A percentile compares a stretch with the other conserved stretches of the same genome.
These are phyloP conservation scores for Eriocheir sinensis DNA, from an alignment of 1,140 invertebrate genomes.

Conservation along the genomic window DNA sequence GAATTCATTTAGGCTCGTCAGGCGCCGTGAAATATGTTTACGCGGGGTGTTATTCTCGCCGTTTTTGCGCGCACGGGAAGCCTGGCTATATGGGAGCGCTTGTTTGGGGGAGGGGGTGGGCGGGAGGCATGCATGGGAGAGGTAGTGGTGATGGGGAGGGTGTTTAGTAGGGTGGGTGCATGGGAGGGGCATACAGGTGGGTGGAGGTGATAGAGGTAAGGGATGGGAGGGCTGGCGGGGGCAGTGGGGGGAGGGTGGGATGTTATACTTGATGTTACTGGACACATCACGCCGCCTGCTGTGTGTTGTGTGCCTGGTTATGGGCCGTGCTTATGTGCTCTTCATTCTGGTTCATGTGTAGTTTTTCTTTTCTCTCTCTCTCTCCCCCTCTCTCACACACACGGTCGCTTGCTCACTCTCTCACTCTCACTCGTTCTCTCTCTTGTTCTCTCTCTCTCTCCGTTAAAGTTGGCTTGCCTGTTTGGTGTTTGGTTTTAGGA, in stretches of 20 bases:
- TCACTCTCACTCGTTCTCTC: conserved; percentile 36
- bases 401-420: conserved; percentile 14
- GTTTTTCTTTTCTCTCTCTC: conserved; percentile 22
- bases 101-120: background rate
- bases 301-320: conserved; percentile 33
- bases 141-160: background rate
- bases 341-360: background rate
- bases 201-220: background rate
- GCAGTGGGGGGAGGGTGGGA: too few relatives aligned
- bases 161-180: background rate
- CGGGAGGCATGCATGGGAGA: too few relatives aligned
- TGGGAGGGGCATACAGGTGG: background rate
- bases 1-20: conserved; percentile 4
- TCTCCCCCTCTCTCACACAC: conserved; percentile 30
- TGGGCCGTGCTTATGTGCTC: background rate
- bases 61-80: conserved; percentile 1
- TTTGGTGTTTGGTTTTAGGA: background rate
- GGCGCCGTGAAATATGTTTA: conserved; percentile 29
- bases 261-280: too few relatives aligned
- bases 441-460: background rate
- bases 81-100: background rate
- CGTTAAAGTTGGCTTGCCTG: background rate
- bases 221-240: too few relatives aligned
- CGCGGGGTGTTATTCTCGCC: background rate
- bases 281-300: background rate